Conservation (phyloP, 2,888 invertebrate species). For the Nineta flava region DNA sequence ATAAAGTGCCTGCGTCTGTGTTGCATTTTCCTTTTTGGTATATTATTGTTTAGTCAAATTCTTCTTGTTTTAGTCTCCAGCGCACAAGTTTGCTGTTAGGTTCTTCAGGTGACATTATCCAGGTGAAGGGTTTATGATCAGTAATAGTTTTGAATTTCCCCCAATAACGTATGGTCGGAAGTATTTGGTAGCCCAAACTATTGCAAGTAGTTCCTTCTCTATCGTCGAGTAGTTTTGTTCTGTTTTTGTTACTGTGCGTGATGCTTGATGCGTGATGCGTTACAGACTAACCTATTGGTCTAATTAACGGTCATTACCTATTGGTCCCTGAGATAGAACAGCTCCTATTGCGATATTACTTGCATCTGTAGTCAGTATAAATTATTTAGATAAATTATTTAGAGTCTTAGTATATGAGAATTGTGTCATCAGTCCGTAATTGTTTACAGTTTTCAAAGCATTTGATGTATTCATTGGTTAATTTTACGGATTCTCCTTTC, state of each 20-base stretch:
- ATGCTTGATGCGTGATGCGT: conserved; percentile 21
- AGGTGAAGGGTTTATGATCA: conserved; percentile 21
- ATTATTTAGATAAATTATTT: not conserved
- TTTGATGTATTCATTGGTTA: not conserved
- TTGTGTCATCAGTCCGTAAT: not conserved
- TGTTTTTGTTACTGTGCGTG: conserved; percentile 18
- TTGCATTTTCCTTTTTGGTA: conserved; percentile 19
- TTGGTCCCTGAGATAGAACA: no score
- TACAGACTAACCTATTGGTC: no score
- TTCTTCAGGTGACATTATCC: conserved; percentile 16
- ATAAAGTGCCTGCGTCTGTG: conserved; percentile 19
- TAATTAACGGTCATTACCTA: no score
- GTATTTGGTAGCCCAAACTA: conserved; percentile 20
- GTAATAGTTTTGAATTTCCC: conserved; percentile 20
- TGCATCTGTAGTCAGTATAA: not conserved
- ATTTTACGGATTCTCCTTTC: not conserved
- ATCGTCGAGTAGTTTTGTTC: conserved; percentile 23
- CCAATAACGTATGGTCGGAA: conserved; percentile 23
- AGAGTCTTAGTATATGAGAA: not conserved
- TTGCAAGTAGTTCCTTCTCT: conserved; percentile 22
- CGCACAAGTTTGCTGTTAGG: conserved; percentile 18
- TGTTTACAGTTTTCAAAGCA: not conserved
- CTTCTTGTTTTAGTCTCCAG: conserved; percentile 19
- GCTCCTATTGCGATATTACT: no score
- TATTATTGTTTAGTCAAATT: conserved; percentile 19